Evolutionary conservation across 2,113 vertebrate species (phyloP).

Genomic region (Sorex araneus): DNA sequence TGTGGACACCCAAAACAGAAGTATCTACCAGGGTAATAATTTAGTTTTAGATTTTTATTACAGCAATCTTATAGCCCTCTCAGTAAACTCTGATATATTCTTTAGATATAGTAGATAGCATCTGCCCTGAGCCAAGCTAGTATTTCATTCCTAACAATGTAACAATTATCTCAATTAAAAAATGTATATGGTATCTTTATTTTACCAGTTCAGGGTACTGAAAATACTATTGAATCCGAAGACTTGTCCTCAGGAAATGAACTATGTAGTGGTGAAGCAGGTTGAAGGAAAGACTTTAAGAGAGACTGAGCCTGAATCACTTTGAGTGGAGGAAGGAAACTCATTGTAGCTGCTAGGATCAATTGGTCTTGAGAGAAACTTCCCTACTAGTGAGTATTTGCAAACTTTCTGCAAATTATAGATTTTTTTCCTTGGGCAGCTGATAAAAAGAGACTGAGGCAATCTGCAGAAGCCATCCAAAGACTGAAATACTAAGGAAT

Average conservation of each 20-base stretch:
- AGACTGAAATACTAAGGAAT: background rate
- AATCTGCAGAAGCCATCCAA: constrained; percentile 4
- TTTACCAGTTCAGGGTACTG: background rate
- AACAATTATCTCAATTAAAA: constrained; percentile 6
- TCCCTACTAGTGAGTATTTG: constrained; percentile 19
- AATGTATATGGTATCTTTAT: constrained; percentile 3
- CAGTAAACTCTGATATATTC: background rate
- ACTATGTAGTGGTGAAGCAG: background rate
- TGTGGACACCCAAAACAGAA: background rate
- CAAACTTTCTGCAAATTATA: constrained; percentile 32
- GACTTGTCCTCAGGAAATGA: background rate
- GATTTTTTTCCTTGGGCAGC: background rate
- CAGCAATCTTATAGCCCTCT: constrained; percentile 3
- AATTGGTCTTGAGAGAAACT: constrained; percentile 34
- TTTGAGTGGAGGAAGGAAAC: constrained; percentile 48
- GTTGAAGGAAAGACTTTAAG: background rate
- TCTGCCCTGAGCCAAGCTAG: background rate
- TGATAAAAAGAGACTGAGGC: background rate
- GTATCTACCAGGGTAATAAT: constrained; percentile 27
- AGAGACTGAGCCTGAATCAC: background rate
- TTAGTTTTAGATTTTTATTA: constrained; percentile 26
- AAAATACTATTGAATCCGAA: background rate
- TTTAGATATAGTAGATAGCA: background rate
- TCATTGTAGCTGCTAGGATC: background rate
- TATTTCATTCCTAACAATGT: constrained; percentile 54